These are phyloP conservation scores for Fabriciana adippe DNA, from an alignment of 2,888 invertebrate genomes.

Conservation along the genomic window DNA sequence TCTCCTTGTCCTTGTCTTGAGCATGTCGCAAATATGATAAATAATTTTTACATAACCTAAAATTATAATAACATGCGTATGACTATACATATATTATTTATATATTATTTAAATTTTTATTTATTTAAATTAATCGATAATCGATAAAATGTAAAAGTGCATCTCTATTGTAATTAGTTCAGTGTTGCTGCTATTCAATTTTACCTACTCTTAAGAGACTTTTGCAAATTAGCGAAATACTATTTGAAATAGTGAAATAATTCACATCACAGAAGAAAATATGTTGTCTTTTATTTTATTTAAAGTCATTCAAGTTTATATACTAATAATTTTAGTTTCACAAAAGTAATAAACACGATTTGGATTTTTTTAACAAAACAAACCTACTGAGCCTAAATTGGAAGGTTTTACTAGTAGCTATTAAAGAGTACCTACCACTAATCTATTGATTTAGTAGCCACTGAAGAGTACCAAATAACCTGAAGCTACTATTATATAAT, in stretches of 20 bases:
- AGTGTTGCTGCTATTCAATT: slow-evolving; percentile 9
- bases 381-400: no score
- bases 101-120: background rate
- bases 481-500: no score
- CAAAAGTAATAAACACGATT: no score
- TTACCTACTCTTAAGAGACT: background rate
- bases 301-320: no score
- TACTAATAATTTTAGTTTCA: no score
- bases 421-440: no score
- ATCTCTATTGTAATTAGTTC: slow-evolving; percentile 10
- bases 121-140: slow-evolving; percentile 2
- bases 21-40: slow-evolving; percentile 20
- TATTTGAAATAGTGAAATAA: background rate
- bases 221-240: background rate
- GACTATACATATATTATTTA: no score
- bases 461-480: no score
- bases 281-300: no score
- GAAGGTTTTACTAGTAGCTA: no score
- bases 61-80: background rate
- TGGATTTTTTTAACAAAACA: no score
- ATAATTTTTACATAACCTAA: slow-evolving; percentile 2
- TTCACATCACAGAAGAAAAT: background rate
- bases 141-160: background rate
- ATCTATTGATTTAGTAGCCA: no score
- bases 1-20: slow-evolving; percentile 8